A percentile compares a stretch with the other conserved stretches of the same genome.
phyloP scores from a whole-genome alignment of 1,140 invertebrate species.

The Gryllus bimaculatus region DNA sequence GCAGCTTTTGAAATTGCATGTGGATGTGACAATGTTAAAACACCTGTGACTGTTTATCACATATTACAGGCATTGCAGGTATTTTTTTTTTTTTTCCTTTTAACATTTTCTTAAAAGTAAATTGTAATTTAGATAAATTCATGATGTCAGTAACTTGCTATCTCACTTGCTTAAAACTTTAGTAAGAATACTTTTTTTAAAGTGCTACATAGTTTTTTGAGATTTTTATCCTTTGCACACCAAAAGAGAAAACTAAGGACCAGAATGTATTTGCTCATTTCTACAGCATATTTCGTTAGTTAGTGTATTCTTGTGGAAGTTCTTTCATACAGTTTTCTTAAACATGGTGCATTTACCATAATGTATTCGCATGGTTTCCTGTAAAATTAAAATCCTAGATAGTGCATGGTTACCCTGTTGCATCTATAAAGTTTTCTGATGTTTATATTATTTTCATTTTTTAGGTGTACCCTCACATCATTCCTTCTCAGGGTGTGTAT shows the following conservation, averaged over 20 bases:
- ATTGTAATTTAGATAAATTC: slow-evolving; percentile 25
- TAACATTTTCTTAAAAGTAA: neutral
- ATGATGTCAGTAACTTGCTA: slow-evolving; percentile 29
- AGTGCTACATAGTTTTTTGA: neutral
- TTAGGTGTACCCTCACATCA: slow-evolving; percentile 40
- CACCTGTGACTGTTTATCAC: slow-evolving; percentile 38
- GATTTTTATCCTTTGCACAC: neutral
- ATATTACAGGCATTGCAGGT: slow-evolving; percentile 24
- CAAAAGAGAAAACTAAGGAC: neutral
- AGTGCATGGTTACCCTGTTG: too few relatives aligned
- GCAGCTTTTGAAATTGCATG: slow-evolving; percentile 33
- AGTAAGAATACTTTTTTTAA: neutral
- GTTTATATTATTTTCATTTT: neutral
- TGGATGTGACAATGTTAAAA: slow-evolving; percentile 14
- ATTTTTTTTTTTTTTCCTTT: neutral
- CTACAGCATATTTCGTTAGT: neutral
- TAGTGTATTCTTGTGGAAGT: neutral
- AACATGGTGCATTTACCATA: too few relatives aligned
- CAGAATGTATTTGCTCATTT: neutral
- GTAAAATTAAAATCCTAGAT: too few relatives aligned
- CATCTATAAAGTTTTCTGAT: too few relatives aligned
- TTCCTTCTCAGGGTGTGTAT: slow-evolving; percentile 47
- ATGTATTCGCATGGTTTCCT: too few relatives aligned
- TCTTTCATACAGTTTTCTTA: too few relatives aligned
- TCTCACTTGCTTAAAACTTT: neutral